phyloP scores from a whole-genome alignment of 2,113 vertebrate genomes.

The Riparia riparia region DNA sequence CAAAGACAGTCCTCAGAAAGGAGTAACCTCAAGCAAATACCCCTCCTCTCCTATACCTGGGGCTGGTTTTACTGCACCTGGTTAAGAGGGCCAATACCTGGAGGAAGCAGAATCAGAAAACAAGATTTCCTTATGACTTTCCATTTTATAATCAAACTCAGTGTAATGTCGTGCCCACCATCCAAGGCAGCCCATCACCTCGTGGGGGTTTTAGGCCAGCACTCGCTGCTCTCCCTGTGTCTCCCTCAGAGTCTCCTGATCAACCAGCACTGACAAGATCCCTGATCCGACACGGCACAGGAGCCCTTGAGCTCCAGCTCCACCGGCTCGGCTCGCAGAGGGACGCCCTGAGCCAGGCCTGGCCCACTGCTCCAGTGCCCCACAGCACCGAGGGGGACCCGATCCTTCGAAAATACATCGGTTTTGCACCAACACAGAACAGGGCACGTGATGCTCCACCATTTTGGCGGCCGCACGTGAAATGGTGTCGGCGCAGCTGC shows the following conservation, averaged over 20 bases:
- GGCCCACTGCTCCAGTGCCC: background rate
- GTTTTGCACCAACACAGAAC: background rate
- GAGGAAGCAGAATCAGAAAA: background rate
- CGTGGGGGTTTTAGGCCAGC: rapidly evolving
- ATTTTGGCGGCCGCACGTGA: background rate
- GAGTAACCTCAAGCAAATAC: background rate
- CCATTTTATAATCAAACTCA: background rate
- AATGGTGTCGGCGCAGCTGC: slow-evolving; percentile 23
- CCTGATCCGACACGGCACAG: rapidly evolving
- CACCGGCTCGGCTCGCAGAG: rapidly evolving
- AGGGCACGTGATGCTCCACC: background rate
- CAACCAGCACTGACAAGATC: too few relatives aligned
- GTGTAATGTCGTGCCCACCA: rapidly evolving
- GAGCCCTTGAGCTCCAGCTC: background rate
- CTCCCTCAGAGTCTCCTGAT: background rate
- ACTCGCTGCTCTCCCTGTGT: rapidly evolving
- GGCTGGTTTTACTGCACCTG: background rate
- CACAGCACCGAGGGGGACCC: rapidly evolving
- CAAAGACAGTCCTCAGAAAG: background rate
- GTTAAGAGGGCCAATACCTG: background rate
- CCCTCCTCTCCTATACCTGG: background rate
- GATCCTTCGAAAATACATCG: rapidly evolving
- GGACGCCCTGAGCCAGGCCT: background rate
- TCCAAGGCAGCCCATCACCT: rapidly evolving
- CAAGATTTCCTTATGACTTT: background rate